Evolutionary conservation across 1,140 invertebrate genomes (phyloP), one percentile per base, ranked within the genome.

Genomic region (Polyergus mexicanus): DNA sequence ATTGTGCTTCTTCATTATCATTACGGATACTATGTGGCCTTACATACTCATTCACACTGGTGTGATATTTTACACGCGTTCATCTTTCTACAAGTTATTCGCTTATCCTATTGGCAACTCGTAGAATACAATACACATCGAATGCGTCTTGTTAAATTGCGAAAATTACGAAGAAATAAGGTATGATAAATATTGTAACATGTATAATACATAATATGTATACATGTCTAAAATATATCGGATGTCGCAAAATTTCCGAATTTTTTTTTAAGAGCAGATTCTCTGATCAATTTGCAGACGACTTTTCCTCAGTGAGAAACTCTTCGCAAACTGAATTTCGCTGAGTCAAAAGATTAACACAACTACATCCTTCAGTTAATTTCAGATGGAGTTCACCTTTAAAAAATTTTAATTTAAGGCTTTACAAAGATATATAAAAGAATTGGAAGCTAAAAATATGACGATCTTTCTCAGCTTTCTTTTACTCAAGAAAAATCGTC

Each of bases 101-200:
- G 11, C 58, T 81, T 44, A 58, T 71, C 19, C 5, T n/a, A 72
- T 13, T 54, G 44, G 1, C 11, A 28, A 28, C 22, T 16, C 22
- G 38, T 74, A 25, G 22, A 66, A 85, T 25, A 13, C 25, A 2
- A n/a, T 32, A 7, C 3, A 25, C n/a, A 44, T 32, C 19, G 8
- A 28, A 47, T 4, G n/a, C 66, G 16, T 56, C 19, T 0, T 22
- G 3, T 2, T 54, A 16, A 80, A 69, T 41, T 22, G 35, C 35
- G 54, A 77, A 86, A 81, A 81, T 69, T 80, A 71, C n/a, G 11
- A 69, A 41, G 38, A 86, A 78, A 85, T 85, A 68, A 58, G 32
- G 13, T 19, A 10, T 16, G 19, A 3, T 7, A 66, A 66, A 32
- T 22, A 63, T 16, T 16, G 8, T 65, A 28, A 28, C 3, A 8